Percentiles rank a stretch among this genome's conserved stretches.
These are phyloP conservation scores for Mungos mungo DNA, from an alignment of 2,113 vertebrate species.

Conservation along the genomic window DNA sequence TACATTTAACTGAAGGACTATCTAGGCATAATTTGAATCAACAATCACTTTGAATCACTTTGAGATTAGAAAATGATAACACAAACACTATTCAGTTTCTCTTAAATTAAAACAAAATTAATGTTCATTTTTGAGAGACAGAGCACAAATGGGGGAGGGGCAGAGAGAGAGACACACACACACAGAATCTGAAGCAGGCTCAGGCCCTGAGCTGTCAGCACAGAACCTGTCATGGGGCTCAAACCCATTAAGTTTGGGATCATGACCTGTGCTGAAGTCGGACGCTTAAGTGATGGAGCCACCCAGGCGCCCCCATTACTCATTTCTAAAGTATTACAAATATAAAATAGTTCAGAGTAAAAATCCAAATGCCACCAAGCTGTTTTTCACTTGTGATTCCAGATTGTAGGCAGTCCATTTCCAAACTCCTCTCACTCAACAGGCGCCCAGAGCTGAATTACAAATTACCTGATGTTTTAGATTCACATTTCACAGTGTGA, in stretches of 20 bases:
- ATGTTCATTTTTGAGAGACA: no score
- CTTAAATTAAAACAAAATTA: not conserved
- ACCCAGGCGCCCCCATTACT: no score
- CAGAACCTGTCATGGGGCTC: no score
- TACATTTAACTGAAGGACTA: not conserved
- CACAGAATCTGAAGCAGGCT: no score
- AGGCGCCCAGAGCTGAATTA: conserved; percentile 31
- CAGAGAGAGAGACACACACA: no score
- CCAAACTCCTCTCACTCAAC: not conserved
- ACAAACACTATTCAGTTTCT: not conserved
- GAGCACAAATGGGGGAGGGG: no score
- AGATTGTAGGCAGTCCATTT: conserved; percentile 23
- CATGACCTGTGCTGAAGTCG: no score
- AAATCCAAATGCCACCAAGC: not conserved
- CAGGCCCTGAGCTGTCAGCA: no score
- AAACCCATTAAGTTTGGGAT: no score
- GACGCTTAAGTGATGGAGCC: no score
- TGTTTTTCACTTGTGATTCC: not conserved
- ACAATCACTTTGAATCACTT: not conserved
- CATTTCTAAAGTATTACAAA: not conserved
- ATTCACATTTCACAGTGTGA: conserved; percentile 48
- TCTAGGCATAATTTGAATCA: not conserved
- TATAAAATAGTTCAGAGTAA: not conserved
- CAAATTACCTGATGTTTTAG: conserved; percentile 50
- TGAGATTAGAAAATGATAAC: not conserved